These are phyloP conservation scores for Ptilodon capucinus DNA, from an alignment of 2,888 invertebrate genomes.

Conservation along the genomic window DNA sequence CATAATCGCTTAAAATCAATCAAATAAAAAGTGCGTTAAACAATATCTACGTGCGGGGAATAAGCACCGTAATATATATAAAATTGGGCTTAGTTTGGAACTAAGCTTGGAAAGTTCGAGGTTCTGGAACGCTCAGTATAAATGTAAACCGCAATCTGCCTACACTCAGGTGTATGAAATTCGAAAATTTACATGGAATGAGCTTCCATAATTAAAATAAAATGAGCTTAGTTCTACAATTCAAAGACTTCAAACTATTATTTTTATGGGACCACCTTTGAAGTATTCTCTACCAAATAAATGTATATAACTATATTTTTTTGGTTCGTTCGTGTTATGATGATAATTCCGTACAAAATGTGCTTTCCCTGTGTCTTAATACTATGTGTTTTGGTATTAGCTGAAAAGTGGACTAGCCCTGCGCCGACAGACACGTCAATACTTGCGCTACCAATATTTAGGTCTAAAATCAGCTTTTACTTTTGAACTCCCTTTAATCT, in stretches of 20 bases:
- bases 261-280: too few species aligned
- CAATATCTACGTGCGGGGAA: constrained; percentile 15
- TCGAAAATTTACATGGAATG: constrained; percentile 43
- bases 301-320: too few species aligned
- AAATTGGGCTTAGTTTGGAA: constrained; percentile 27
- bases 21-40: constrained; percentile 29
- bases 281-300: too few species aligned
- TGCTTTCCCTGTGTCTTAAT: too few species aligned
- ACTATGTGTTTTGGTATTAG: too few species aligned
- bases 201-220: constrained; percentile 44
- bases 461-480: too few species aligned
- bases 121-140: constrained; percentile 58
- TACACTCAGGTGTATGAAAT: constrained; percentile 66
- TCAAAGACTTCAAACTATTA: constrained; percentile 5
- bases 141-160: constrained; percentile 75
- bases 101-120: constrained; percentile 24
- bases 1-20: constrained; percentile 25
- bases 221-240: constrained; percentile 12
- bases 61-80: constrained; percentile 10
- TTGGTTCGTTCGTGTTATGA: too few species aligned
- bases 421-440: too few species aligned
- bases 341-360: too few species aligned
- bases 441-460: too few species aligned
- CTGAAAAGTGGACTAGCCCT: too few species aligned
- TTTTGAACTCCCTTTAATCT: too few species aligned